A percentile compares a stretch with the other conserved stretches of the same genome.
phyloP scores from a whole-genome alignment of 2,888 invertebrate genomes.

The Esperia sulphurella region DNA sequence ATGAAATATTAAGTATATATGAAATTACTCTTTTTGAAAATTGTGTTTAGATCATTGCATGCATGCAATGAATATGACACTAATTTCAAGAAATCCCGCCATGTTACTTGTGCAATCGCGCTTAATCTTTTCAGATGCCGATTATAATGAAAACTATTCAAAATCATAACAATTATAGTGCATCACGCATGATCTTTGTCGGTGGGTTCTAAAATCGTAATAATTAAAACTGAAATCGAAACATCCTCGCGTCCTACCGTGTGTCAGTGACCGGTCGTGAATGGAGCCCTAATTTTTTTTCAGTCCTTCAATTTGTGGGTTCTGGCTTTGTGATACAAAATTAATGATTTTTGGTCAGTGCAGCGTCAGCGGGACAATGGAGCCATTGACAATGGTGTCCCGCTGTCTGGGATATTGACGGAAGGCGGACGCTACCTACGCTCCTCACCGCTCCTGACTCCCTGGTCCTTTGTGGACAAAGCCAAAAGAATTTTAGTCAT shows the following conservation, averaged over 20 bases:
- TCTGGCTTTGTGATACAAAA: constrained; percentile 77
- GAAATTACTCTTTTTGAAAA: no score
- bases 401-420: constrained; percentile 76
- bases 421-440: constrained; percentile 61
- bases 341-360: constrained; percentile 78
- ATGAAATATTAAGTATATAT: no score
- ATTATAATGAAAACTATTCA: background rate
- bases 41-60: no score
- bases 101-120: no score
- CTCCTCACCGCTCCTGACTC: constrained; percentile 40
- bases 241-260: constrained; percentile 45
- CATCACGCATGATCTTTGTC: constrained; percentile 1
- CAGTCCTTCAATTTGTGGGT: constrained; percentile 74
- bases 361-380: constrained; percentile 64
- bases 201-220: constrained; percentile 14
- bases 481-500: constrained; percentile 58
- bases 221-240: constrained; percentile 23
- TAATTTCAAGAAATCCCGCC: no score
- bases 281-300: constrained; percentile 68
- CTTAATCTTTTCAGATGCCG: no score
- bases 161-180: background rate
- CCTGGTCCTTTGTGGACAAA: constrained; percentile 46
- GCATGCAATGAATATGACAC: no score
- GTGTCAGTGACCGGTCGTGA: constrained; percentile 69
- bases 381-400: constrained; percentile 71